phyloP scores from a whole-genome alignment of 1,140 invertebrate species.

The Oryzaephilus surinamensis region DNA sequence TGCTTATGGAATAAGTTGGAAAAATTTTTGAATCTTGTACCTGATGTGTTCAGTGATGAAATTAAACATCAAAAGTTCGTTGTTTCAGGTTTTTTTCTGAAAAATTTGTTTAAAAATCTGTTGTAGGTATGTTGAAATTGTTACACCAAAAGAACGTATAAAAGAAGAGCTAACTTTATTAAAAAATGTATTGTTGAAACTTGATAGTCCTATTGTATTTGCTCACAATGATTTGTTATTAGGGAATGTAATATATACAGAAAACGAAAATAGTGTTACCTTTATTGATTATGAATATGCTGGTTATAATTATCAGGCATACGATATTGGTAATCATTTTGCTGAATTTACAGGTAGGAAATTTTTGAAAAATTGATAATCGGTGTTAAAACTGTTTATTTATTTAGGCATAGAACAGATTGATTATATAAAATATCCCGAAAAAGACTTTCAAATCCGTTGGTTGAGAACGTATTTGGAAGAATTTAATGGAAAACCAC shows the following conservation, averaged over 20 bases:
- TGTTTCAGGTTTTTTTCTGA: conserved; percentile 2
- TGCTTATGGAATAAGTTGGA: conserved; percentile 64
- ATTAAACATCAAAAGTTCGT: conserved; percentile 52
- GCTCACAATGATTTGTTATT: conserved; percentile 95
- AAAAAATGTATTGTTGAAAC: conserved; percentile 50
- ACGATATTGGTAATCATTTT: conserved; percentile 97
- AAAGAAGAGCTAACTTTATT: conserved; percentile 58
- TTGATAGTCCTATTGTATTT: conserved; percentile 80
- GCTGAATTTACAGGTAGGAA: conserved; percentile 95
- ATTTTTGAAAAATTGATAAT: too few relatives aligned
- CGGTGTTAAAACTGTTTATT: too few relatives aligned
- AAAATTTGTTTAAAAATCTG: too few relatives aligned
- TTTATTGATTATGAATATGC: conserved; percentile 99
- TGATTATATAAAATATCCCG: conserved; percentile 71
- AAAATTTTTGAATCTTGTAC: conserved; percentile 63
- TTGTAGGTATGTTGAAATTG: conserved; percentile 57
- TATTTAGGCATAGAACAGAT: conserved; percentile 50
- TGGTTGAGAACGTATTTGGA: conserved; percentile 74
- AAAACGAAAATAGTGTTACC: conserved; percentile 57
- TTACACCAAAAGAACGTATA: conserved; percentile 55
- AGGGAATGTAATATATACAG: conserved; percentile 83
- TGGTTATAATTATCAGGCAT: conserved; percentile 87
- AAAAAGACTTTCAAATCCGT: conserved; percentile 62
- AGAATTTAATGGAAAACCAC: conserved; percentile 40
- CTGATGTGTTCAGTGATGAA: conserved; percentile 49